Conservation (phyloP, 2,888 invertebrate species). For the Pterostichus madidus region DNA sequence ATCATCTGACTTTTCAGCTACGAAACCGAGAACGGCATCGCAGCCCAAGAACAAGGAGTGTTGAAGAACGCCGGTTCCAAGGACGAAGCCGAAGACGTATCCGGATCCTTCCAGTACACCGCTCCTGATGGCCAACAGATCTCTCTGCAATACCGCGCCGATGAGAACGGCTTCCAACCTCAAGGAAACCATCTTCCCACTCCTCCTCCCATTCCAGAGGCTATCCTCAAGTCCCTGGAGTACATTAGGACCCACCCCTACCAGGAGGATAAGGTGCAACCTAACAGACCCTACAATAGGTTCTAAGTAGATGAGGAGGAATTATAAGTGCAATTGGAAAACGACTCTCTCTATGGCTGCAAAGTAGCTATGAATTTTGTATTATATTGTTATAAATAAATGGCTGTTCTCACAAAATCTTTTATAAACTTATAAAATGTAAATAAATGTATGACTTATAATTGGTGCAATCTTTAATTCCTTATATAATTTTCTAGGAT, state of each 20-base stretch:
- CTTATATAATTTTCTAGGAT: too few species aligned
- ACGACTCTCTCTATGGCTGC: conserved; percentile 50
- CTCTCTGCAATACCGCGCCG: conserved; percentile 82
- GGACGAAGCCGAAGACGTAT: conserved; percentile 77
- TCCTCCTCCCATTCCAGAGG: conserved; percentile 63
- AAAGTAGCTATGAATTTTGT: conserved; percentile 57
- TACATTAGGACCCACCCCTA: conserved; percentile 60
- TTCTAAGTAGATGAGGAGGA: conserved; percentile 43
- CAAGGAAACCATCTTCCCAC: conserved; percentile 67
- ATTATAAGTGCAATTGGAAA: neutral
- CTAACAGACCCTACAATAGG: conserved; percentile 50
- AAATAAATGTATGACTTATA: conserved; percentile 31
- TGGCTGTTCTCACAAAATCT: conserved; percentile 51
- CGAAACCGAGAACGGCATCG: conserved; percentile 83
- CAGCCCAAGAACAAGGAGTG: conserved; percentile 80
- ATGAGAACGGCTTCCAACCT: conserved; percentile 85
- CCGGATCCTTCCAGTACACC: conserved; percentile 80
- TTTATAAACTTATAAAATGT: conserved; percentile 32
- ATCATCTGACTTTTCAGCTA: conserved; percentile 74
- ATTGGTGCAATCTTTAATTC: neutral
- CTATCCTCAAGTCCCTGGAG: conserved; percentile 57
- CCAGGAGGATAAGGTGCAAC: conserved; percentile 38
- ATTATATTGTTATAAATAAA: conserved; percentile 59
- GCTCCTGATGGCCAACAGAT: conserved; percentile 83
- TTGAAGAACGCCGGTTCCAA: conserved; percentile 78